Evolutionary conservation across 2,888 invertebrate species (phyloP).

Genomic region (Cephus spinipes): DNA sequence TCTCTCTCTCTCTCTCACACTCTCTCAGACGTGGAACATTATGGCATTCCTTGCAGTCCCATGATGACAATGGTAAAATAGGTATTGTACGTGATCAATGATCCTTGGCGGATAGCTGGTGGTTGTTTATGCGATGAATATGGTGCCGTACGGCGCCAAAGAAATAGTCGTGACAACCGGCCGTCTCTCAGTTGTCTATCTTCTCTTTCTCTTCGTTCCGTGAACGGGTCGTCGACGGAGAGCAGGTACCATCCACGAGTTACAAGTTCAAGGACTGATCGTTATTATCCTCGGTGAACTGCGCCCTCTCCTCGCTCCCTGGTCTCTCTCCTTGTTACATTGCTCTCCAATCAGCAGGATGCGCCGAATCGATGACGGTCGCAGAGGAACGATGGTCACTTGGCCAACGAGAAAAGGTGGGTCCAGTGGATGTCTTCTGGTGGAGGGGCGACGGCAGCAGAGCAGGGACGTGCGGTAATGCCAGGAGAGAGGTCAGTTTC

Average conservation of each 20-base stretch:
- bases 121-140: background rate
- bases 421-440: background rate
- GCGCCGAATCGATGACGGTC: background rate
- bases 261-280: background rate
- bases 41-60: background rate
- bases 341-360: background rate
- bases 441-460: constrained; percentile 36
- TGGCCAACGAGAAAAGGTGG: constrained; percentile 31
- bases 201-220: background rate
- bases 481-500: constrained; percentile 31
- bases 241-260: background rate
- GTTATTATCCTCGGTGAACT: background rate
- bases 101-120: background rate
- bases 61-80: background rate
- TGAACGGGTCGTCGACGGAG: background rate
- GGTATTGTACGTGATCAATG: background rate
- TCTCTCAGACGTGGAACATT: constrained; percentile 25
- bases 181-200: background rate
- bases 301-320: background rate
- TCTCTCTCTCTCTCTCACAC: constrained; percentile 10
- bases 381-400: constrained; percentile 18
- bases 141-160: background rate
- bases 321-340: background rate
- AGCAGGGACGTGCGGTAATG: constrained; percentile 36
- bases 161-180: background rate